These are phyloP conservation scores for Lithobates pipiens DNA, from an alignment of 2,797 vertebrate species.

Conservation along the genomic window DNA sequence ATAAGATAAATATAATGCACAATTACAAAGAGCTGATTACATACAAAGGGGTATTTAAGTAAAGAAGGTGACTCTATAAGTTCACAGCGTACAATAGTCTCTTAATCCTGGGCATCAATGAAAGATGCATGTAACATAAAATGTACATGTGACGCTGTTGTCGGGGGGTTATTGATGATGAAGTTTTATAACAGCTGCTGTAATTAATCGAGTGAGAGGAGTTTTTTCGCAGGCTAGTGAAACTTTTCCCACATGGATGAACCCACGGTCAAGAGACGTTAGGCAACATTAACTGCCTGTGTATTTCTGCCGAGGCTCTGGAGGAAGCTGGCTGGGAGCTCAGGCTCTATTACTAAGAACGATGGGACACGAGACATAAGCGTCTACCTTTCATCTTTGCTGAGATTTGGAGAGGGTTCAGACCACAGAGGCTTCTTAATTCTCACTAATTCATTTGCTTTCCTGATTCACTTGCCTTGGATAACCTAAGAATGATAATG, in stretches of 20 bases:
- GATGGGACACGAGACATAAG: slow-evolving; percentile 85
- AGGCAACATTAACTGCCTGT: slow-evolving; percentile 90
- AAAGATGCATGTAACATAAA: not conserved
- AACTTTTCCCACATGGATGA: slow-evolving; percentile 91
- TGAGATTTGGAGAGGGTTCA: slow-evolving; percentile 97
- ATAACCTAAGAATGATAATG: slow-evolving; percentile 95
- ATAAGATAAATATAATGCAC: no score
- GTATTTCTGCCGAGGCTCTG: slow-evolving; percentile 78
- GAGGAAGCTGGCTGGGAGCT: slow-evolving; percentile 72
- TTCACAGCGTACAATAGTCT: not conserved
- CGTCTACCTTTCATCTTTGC: slow-evolving; percentile 94
- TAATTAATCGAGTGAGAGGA: slow-evolving; percentile 91
- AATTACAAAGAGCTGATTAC: not conserved
- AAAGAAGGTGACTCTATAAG: not conserved
- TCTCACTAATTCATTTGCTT: slow-evolving; percentile 99
- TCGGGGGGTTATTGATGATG: slow-evolving; percentile 66
- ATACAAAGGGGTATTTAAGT: not conserved
- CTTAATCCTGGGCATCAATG: not conserved
- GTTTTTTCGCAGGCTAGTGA: slow-evolving; percentile 81
- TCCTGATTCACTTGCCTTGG: slow-evolving; percentile 94
- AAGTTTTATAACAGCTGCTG: slow-evolving; percentile 80
- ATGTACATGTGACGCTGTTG: not conserved
- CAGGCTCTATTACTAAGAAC: slow-evolving; percentile 81
- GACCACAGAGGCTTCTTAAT: slow-evolving; percentile 96
- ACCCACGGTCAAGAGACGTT: slow-evolving; percentile 89